These are phyloP conservation scores for Belgica antarctica DNA, from an alignment of 2,888 invertebrate species.

Conservation along the genomic window DNA sequence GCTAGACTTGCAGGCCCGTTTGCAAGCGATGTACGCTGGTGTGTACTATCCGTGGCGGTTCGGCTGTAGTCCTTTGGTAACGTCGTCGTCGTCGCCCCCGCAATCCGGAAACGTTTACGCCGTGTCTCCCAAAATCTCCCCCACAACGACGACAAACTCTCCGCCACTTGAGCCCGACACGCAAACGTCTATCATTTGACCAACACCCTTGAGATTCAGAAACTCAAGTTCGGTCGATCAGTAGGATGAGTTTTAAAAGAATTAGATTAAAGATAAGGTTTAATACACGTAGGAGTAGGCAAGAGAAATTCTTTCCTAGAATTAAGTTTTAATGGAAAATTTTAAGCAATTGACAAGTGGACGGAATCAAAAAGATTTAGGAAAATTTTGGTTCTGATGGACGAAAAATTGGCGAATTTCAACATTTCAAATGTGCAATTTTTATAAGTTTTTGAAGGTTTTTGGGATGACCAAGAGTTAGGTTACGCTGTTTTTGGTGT, in stretches of 20 bases:
- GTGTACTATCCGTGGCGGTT: slow-evolving; percentile 55
- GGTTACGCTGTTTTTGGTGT: too few relatives aligned
- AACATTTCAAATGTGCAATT: slow-evolving; percentile 2
- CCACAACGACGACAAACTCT: slow-evolving; percentile 39
- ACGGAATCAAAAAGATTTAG: slow-evolving; percentile 10
- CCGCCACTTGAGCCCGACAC: slow-evolving; percentile 38
- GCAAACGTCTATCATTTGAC: slow-evolving; percentile 35
- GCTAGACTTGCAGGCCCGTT: slow-evolving; percentile 54
- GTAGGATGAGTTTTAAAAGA: background rate
- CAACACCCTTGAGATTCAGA: slow-evolving; percentile 26
- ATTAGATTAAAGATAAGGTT: background rate
- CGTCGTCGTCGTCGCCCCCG: slow-evolving; percentile 45
- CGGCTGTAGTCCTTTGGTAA: slow-evolving; percentile 52
- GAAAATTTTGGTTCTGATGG: too few relatives aligned
- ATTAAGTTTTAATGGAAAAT: slow-evolving; percentile 13
- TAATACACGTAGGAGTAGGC: background rate
- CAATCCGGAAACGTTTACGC: slow-evolving; percentile 7
- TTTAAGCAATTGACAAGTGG: background rate
- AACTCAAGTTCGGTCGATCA: slow-evolving; percentile 32
- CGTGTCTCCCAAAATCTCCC: slow-evolving; percentile 37
- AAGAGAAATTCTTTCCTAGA: background rate
- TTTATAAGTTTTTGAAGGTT: too few relatives aligned
- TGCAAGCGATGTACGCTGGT: slow-evolving; percentile 55
- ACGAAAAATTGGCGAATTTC: too few relatives aligned
- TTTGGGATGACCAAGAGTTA: too few relatives aligned